Evolutionary conservation across 2,888 invertebrate genomes (phyloP), one percentile per base, ranked within the genome.

Genomic region (Chironomus tentans): DNA sequence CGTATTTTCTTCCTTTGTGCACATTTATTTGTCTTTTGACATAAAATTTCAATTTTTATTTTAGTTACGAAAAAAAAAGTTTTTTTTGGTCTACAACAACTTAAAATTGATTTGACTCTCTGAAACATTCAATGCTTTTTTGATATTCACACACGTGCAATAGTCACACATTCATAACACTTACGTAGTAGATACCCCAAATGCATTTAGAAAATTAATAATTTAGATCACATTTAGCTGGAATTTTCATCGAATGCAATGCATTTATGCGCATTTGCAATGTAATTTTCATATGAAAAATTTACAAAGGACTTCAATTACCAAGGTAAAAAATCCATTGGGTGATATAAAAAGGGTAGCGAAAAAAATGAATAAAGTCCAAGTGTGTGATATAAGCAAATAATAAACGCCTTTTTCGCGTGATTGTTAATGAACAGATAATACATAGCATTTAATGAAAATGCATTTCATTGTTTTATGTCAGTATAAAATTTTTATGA

Each of bases 351-450:
- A 65, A 22, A 38, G 38, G 38, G 10, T 22, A 22, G 62, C 12
- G n/a, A n/a, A 62, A 10, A 21, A 12, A 21, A 22, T 62, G 62
- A 5, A 56, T 15, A 22, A 22, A 18, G 6, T 21, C 3, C 22
- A 24, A 13, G 22, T 65, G 21, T 68, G n/a, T 38, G 6, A 68
- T 46, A 46, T 38, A 68, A 68, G 68, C 38, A 38, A 68, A 68
- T 65, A 65, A 65, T 68, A 68, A 68, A 68, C 68, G 68, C 68
- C 68, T n/a, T 38, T 68, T 46, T 46, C 10, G 68, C 68, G 68
- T 68, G 68, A 68, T 68, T 68, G 68, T 28, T 68, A 28, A 68
- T 28, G 28, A 28, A 46, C 38, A 65, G 65, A 65, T 65, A 65
- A 65, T n/a, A n/a, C n/a, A n/a, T 65, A 21, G 65, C 22, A 65